phyloP scores from a whole-genome alignment of 2,888 invertebrate genomes.

The Pyrrhia umbra region DNA sequence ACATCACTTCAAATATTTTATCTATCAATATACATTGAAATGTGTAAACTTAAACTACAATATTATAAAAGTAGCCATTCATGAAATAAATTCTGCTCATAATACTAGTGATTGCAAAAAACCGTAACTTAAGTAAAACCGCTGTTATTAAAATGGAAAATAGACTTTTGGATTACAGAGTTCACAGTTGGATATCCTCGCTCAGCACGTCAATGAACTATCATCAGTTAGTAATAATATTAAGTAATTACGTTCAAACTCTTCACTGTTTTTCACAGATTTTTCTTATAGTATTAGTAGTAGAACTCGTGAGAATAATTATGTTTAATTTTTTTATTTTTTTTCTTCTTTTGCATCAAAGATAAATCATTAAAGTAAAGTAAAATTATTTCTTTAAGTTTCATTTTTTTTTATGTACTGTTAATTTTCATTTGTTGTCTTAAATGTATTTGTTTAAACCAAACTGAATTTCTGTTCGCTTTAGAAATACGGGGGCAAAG shows the following conservation, averaged over 20 bases:
- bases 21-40: constrained; percentile 27
- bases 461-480: constrained; percentile 16
- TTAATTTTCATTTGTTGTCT: too few species aligned
- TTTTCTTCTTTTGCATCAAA: too few species aligned
- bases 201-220: constrained; percentile 55
- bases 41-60: neutral
- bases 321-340: too few species aligned
- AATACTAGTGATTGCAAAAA: constrained; percentile 21
- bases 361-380: too few species aligned
- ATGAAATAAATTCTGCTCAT: neutral
- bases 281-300: too few species aligned
- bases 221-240: constrained; percentile 55
- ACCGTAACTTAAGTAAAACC: constrained; percentile 26
- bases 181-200: constrained; percentile 58
- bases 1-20: neutral
- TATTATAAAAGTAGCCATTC: too few species aligned
- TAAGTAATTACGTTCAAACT: constrained; percentile 1
- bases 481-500: constrained; percentile 47
- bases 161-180: constrained; percentile 55
- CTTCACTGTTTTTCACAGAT: too few species aligned
- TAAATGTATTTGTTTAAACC: too few species aligned
- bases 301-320: too few species aligned
- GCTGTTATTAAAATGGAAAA: constrained; percentile 22
- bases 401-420: too few species aligned
- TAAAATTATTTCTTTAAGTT: too few species aligned